phyloP scores from a whole-genome alignment of 23 tunicate species.

The Halocynthia roretzi region DNA sequence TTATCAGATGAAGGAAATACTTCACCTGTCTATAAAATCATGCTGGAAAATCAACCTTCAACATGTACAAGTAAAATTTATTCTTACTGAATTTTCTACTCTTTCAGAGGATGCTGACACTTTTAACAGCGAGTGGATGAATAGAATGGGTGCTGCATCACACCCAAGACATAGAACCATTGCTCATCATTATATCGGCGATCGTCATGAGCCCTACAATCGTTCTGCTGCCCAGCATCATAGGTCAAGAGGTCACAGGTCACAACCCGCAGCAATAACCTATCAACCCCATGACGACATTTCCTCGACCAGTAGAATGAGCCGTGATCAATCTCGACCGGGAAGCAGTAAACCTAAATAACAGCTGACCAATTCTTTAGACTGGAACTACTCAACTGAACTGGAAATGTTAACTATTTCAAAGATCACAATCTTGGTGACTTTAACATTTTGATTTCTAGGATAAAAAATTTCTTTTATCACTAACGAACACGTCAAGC shows the following conservation, averaged over 20 bases:
- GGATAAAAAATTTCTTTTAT: no score
- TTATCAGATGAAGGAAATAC: no score
- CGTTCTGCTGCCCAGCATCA: not conserved
- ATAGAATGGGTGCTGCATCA: conserved; percentile 9
- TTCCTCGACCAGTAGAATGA: not conserved
- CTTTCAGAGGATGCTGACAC: conserved; percentile 22
- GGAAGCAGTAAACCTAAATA: not conserved
- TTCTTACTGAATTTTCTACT: no score
- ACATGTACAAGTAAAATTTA: no score
- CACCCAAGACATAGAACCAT: not conserved
- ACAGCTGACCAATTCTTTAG: no score
- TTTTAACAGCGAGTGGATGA: conserved; percentile 18
- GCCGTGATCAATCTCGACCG: not conserved
- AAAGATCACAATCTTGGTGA: no score
- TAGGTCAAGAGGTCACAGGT: not conserved
- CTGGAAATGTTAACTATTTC: no score
- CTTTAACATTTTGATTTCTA: no score
- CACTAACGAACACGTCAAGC: no score
- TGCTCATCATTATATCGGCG: not conserved
- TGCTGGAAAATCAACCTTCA: no score
- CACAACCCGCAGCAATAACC: conserved; percentile 3
- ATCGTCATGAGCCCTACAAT: conserved; percentile 9
- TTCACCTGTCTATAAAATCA: no score
- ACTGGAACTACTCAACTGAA: no score
- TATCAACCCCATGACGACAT: conserved; percentile 1